Base-by-base conservation (phyloP, 2,888 invertebrate genomes). In the Cosmia trapezina region DNA sequence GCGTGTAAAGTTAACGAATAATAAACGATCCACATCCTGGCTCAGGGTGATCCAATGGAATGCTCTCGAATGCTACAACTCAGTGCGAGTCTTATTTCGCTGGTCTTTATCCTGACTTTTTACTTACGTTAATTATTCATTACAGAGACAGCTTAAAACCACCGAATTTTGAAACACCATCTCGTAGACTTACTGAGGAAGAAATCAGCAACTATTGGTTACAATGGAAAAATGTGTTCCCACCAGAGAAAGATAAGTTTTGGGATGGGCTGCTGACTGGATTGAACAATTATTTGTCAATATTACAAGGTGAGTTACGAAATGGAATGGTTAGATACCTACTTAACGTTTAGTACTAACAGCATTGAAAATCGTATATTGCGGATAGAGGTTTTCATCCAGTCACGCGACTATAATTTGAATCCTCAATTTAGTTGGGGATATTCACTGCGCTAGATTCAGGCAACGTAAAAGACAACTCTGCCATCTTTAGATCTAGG, bases 251-350 rank as follows among this genome's bases (percentile, higher is more conserved):
- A 80, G 97, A 97, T 83, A 96, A 97, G 73, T 92, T 98, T 56
- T 98, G 98, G 98, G 97, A 97, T 84, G 97, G 97, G 5, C 88
- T 98, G 56, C 90, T 97, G 9, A 92, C 96, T 33, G 97, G 97
- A 7, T 92, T 98, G 37, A 96, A 97, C 73, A 97, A 97, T 88
- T 98, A 98, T 91, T 95, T 97, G 79, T 94, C 96, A 47, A 96
- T 97, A 80, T 92, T 98, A 78, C 97, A 97, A 96, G 97, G 97
- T 97, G 86, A 5, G 70, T 63, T 63, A 63, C 17, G 17, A 63
- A 54, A 33, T 53, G 9, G 19, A n/a, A 14, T 33, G 19, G 28
- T 62, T 49, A n/a, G n/a, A n/a, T n/a, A n/a, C n/a, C n/a, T n/a
- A 61, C 22, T 43, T 43, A 43, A 61, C 14, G 17, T 61, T 28